Evolutionary conservation across 1,140 invertebrate genomes (phyloP).

Genomic region (Helicoverpa armigera): DNA sequence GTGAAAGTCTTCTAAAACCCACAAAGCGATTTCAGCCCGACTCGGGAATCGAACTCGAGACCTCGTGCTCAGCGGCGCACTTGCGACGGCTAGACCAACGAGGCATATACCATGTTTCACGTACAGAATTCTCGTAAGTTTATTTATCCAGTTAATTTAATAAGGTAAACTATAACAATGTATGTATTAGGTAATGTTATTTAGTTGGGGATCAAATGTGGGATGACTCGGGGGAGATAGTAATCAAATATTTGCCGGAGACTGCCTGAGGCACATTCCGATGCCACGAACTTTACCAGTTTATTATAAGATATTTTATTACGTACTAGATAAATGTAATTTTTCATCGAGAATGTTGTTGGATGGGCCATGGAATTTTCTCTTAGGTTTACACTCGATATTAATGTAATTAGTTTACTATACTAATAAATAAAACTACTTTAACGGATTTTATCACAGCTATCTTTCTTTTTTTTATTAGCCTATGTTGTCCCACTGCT

Average conservation of each 20-base stretch:
- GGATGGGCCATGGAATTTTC: not conserved
- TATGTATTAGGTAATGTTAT: slow-evolving; percentile 46
- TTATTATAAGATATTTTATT: slow-evolving; percentile 10
- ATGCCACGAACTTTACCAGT: slow-evolving; percentile 7
- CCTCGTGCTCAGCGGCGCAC: too few relatives aligned
- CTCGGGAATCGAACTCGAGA: too few relatives aligned
- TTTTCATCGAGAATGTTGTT: slow-evolving; percentile 7
- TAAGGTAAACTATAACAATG: slow-evolving; percentile 12
- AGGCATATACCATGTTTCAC: not conserved
- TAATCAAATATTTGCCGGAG: slow-evolving; percentile 48
- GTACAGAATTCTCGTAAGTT: not conserved
- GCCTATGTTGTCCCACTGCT: too few relatives aligned
- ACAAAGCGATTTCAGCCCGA: too few relatives aligned
- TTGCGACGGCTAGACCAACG: too few relatives aligned
- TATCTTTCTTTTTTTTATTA: too few relatives aligned
- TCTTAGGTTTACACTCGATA: not conserved
- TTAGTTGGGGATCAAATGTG: slow-evolving; percentile 43
- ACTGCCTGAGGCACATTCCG: slow-evolving; percentile 38
- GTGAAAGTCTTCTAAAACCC: too few relatives aligned
- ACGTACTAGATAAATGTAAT: not conserved
- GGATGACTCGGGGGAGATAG: not conserved
- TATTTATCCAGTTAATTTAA: slow-evolving; percentile 7
- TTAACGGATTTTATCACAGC: too few relatives aligned
- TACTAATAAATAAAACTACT: too few relatives aligned
- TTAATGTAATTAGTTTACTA: too few relatives aligned